Base-by-base conservation (phyloP, 2,797 vertebrate genomes). In the Hydrophis major region DNA sequence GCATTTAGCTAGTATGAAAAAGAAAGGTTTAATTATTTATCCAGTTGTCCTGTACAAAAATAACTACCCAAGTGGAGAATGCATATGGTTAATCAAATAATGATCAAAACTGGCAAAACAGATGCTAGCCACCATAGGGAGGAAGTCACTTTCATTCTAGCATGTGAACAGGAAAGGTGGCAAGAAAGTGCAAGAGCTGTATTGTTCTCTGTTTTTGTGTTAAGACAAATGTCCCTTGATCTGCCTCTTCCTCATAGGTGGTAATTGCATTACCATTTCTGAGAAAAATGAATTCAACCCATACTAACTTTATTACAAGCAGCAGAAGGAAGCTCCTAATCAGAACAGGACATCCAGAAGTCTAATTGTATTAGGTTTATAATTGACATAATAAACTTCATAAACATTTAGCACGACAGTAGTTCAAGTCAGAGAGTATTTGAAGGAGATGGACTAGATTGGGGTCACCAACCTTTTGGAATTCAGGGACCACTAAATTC, bases 301-400 rank as follows among this genome's bases (percentile, higher is more conserved):
- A 10, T 61, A 13, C 25, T 87, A 74, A 86, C 13, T 66, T 92
- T 53, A 55, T 83, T 25, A 28, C 4, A 37, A n/a, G 47, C 11
- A 20, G 16, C 4, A 8, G 27, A 93, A 90, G 60, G 61, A 22
- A 18, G 32, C 32, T 37, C 20, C 86, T 55, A 16, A 28, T 28
- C n/a, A 60, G 63, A 91, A 91, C 89, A 88, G 42, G 28, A 13
- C 20, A 63, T 20, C 63, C 28, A 6, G 22, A 10, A 28, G 10
- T 69, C 13, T 56, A 88, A n/a, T 87, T 87, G 32, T 32, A 37
- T 60, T 89, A 90, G 86, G 69, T 18, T 27, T 8, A 56, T 27
- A 63, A 63, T 37, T 1, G 69, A 92, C 94, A 18, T 86, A 25
- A 93, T 91, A 92, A 88, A 69, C 6, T 57, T n/a, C 50, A 22